Conservation (phyloP, 1,140 invertebrate species). For the Galleria mellonella region DNA sequence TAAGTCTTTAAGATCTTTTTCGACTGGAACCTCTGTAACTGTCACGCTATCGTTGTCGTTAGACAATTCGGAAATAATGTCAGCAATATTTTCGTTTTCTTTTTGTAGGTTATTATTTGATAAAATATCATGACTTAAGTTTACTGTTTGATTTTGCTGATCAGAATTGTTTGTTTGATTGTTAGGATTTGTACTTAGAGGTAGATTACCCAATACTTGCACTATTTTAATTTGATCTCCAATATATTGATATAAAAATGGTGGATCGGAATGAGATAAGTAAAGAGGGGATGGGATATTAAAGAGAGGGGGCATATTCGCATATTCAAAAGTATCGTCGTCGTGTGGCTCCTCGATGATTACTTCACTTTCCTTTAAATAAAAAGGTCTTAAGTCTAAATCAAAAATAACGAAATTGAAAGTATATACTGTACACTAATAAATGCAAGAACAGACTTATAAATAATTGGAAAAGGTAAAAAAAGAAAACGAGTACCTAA, state of each 20-base stretch:
- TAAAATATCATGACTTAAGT: not conserved
- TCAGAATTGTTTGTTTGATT: constrained; percentile 27
- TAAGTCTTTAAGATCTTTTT: no score
- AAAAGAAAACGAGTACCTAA: not conserved
- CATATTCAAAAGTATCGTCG: constrained; percentile 57
- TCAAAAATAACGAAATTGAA: constrained; percentile 29
- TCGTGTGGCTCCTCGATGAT: constrained; percentile 71
- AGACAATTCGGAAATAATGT: no score
- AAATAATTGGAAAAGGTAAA: constrained; percentile 5
- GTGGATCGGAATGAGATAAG: constrained; percentile 58
- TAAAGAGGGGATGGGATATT: constrained; percentile 42
- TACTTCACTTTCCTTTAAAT: constrained; percentile 72
- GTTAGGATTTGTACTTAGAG: constrained; percentile 23
- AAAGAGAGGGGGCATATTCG: constrained; percentile 59
- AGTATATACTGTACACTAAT: constrained; percentile 34
- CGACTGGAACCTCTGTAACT: no score
- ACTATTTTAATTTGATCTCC: constrained; percentile 61
- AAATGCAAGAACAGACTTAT: constrained; percentile 64
- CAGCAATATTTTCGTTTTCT: no score
- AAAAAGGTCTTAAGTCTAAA: constrained; percentile 63
- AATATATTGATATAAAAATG: constrained; percentile 66
- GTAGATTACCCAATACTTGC: constrained; percentile 51
- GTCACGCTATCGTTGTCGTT: no score
- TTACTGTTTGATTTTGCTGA: constrained; percentile 39
- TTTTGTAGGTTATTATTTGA: no score